These are phyloP conservation scores for Oryzias woworae DNA, from an alignment of 2,113 vertebrate species.

Conservation along the genomic window DNA sequence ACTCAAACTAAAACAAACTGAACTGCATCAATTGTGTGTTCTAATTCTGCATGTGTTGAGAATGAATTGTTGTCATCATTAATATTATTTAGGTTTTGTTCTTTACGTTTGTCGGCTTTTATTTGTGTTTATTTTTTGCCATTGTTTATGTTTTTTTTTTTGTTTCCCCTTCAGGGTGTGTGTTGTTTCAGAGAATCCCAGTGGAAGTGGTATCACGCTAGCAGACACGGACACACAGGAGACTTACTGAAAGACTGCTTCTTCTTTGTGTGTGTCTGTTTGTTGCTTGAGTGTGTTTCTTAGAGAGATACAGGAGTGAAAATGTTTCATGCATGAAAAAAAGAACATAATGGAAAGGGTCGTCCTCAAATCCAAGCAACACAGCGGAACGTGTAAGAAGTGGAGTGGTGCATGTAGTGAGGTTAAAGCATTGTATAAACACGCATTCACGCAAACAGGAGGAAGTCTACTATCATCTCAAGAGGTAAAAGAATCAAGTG, in stretches of 20 bases:
- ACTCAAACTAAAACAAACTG: slow-evolving; percentile 27
- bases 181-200: slow-evolving; percentile 96
- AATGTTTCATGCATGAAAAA: slow-evolving; percentile 20
- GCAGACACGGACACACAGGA: slow-evolving; percentile 59
- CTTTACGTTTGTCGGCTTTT: slow-evolving; percentile 52
- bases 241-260: slow-evolving; percentile 29
- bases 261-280: not conserved
- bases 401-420: slow-evolving; percentile 1
- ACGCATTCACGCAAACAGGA: not conserved
- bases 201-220: slow-evolving; percentile 82
- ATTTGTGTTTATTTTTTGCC: slow-evolving; percentile 67
- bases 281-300: not conserved
- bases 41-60: not conserved
- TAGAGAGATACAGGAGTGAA: not conserved
- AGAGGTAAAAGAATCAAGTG: slow-evolving; percentile 40
- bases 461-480: slow-evolving; percentile 20
- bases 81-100: slow-evolving; percentile 50
- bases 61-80: slow-evolving; percentile 9
- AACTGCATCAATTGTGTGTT: slow-evolving; percentile 9
- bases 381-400: slow-evolving; percentile 21
- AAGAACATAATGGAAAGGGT: slow-evolving; percentile 8
- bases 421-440: slow-evolving; percentile 1
- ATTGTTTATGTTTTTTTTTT: slow-evolving; percentile 82
- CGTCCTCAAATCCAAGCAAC: slow-evolving; percentile 13
- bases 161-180: slow-evolving; percentile 95